Percentiles rank a stretch among this genome's conserved stretches.
Conservation (phyloP, 2,888 invertebrate genomes). For the Euplexia lucipara region DNA sequence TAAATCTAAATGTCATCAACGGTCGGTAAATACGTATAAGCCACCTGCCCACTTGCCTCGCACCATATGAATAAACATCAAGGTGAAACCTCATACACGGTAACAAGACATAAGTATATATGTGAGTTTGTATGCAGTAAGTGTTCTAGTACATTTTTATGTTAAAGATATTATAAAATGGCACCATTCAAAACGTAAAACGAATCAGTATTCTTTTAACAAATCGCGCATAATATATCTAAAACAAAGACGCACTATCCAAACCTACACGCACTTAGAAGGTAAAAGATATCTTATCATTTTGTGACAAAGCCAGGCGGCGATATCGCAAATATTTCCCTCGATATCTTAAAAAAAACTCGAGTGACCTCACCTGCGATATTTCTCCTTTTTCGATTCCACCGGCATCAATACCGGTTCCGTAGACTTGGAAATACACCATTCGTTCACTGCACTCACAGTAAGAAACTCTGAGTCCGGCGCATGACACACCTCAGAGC, state of each 20-base stretch:
- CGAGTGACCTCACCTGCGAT: constrained; percentile 87
- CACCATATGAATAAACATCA: constrained; percentile 88
- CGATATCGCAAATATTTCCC: constrained; percentile 84
- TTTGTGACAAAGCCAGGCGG: constrained; percentile 77
- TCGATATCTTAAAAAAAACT: constrained; percentile 72
- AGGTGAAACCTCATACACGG: constrained; percentile 83
- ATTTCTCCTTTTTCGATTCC: constrained; percentile 89
- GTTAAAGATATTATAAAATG: constrained; percentile 20
- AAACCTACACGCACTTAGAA: constrained; percentile 75
- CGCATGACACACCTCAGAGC: constrained; percentile 88
- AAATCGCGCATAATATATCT: constrained; percentile 27
- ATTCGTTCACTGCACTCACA: constrained; percentile 90
- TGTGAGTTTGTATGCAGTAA: constrained; percentile 69
- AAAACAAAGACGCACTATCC: constrained; percentile 78
- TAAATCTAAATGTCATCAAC: constrained; percentile 43
- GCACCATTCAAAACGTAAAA: constrained; percentile 5
- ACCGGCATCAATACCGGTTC: constrained; percentile 85
- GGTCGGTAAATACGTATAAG: constrained; percentile 41
- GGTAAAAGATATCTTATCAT: constrained; percentile 82
- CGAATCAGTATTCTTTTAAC: constrained; percentile 22
- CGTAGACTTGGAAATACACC: constrained; percentile 86
- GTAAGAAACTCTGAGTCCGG: constrained; percentile 87
- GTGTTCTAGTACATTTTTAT: constrained; percentile 60
- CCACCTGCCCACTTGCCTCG: constrained; percentile 75
- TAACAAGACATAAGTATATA: constrained; percentile 62